phyloP scores from a whole-genome alignment of 2,888 invertebrate genomes.

The Trissoscelio sp. region DNA sequence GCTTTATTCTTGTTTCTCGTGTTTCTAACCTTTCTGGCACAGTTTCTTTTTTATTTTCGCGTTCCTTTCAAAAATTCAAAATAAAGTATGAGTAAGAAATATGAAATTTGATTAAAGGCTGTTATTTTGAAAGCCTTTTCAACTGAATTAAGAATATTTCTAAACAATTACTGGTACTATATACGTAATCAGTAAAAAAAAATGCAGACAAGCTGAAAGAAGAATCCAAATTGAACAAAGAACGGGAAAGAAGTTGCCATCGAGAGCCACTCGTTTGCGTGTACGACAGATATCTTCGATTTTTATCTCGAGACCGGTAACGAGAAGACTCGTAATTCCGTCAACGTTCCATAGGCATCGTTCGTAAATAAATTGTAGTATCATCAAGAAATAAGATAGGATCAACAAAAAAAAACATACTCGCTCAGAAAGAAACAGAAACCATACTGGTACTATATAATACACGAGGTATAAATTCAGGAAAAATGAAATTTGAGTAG shows the following conservation, averaged over 20 bases:
- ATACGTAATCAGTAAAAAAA: too few relatives aligned
- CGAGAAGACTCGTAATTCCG: constrained; percentile 75
- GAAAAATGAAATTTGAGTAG: constrained; percentile 13
- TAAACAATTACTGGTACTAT: too few relatives aligned
- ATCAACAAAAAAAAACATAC: constrained; percentile 43
- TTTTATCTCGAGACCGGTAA: constrained; percentile 75
- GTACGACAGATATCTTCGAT: constrained; percentile 77
- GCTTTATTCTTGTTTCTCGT: constrained; percentile 43
- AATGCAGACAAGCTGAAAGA: constrained; percentile 26
- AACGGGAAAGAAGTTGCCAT: constrained; percentile 57
- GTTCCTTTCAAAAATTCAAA: constrained; percentile 5
- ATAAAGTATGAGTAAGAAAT: not conserved
- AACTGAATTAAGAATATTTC: too few relatives aligned
- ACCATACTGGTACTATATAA: too few relatives aligned
- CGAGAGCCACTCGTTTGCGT: constrained; percentile 73
- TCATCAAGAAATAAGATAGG: constrained; percentile 63
- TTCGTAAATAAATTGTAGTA: constrained; percentile 61
- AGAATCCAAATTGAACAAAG: constrained; percentile 48
- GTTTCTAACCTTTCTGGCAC: constrained; percentile 25
- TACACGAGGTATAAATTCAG: not conserved
- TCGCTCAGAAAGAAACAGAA: constrained; percentile 13
- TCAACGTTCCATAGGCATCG: constrained; percentile 72
- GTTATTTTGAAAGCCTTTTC: too few relatives aligned
- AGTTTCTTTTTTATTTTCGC: not conserved
- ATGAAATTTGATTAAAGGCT: not conserved